These are phyloP conservation scores for Scaptomyza polygonia DNA, from an alignment of 2,888 invertebrate species.

Conservation along the genomic window DNA sequence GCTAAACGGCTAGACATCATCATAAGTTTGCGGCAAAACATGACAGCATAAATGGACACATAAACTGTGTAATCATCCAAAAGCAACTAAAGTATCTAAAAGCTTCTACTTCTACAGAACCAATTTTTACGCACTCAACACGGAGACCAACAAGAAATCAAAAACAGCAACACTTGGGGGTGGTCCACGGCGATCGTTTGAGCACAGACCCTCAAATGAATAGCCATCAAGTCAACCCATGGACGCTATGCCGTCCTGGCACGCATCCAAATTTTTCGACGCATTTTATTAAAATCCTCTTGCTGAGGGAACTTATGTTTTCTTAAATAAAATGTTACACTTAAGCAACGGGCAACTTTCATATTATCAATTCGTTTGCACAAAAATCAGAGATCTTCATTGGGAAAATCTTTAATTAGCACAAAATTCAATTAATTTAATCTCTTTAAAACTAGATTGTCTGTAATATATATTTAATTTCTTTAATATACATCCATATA, in stretches of 20 bases:
- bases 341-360: not conserved
- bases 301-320: not conserved
- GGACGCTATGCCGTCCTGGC: conserved; percentile 70
- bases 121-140: conserved; percentile 61
- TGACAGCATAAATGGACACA: conserved; percentile 57
- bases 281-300: conserved; percentile 43
- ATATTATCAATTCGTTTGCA: not conserved
- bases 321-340: not conserved
- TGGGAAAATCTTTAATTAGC: no score
- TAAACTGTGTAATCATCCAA: conserved; percentile 36
- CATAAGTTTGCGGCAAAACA: conserved; percentile 69
- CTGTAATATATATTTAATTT: no score
- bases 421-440: no score
- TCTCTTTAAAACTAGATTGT: no score
- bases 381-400: no score
- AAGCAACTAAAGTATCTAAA: conserved; percentile 8
- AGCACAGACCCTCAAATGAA: conserved; percentile 46
- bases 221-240: conserved; percentile 59
- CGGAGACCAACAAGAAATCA: conserved; percentile 32
- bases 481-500: no score
- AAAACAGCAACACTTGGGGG: conserved; percentile 42
- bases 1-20: conserved; percentile 36
- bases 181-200: conserved; percentile 57
- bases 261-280: conserved; percentile 54
- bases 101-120: conserved; percentile 16